Evolutionary conservation across 2,888 invertebrate species (phyloP).

Genomic region (Dryococelus australis): DNA sequence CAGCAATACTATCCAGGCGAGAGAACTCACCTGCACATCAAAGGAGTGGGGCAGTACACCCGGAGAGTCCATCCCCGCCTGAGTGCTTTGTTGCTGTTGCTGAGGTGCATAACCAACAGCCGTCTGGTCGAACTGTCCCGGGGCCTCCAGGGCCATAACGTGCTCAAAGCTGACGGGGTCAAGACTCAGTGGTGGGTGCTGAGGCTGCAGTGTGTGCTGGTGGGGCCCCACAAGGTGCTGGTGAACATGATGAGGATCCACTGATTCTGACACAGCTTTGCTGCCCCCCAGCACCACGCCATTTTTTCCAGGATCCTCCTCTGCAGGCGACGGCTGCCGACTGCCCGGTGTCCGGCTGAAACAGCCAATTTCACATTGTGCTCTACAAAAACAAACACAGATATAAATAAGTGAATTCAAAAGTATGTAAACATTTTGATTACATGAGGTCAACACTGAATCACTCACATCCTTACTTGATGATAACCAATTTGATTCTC

Average conservation of each 20-base stretch:
- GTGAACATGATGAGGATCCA: constrained; percentile 44
- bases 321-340: constrained; percentile 90
- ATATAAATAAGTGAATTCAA: too few species aligned
- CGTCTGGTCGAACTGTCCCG: constrained; percentile 39
- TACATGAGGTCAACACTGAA: too few species aligned
- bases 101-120: constrained; percentile 39
- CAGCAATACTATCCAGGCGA: too few species aligned
- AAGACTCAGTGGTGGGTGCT: constrained; percentile 44
- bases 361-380: constrained; percentile 44
- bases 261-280: constrained; percentile 57
- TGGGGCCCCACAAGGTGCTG: constrained; percentile 59
- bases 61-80: constrained; percentile 52
- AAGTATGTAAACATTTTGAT: too few species aligned
- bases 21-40: constrained; percentile 76
- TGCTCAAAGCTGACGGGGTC: constrained; percentile 50
- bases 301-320: constrained; percentile 74
- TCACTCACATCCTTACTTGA: too few species aligned
- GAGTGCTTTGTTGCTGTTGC: constrained; percentile 42
- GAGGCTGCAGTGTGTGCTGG: constrained; percentile 53
- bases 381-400: too few species aligned
- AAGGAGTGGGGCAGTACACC: constrained; percentile 66
- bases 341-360: constrained; percentile 88
- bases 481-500: too few species aligned
- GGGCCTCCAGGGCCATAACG: constrained; percentile 50
- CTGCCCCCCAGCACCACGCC: constrained; percentile 56